phyloP scores from a whole-genome alignment of 2,888 invertebrate species.

The Athalia cordata region DNA sequence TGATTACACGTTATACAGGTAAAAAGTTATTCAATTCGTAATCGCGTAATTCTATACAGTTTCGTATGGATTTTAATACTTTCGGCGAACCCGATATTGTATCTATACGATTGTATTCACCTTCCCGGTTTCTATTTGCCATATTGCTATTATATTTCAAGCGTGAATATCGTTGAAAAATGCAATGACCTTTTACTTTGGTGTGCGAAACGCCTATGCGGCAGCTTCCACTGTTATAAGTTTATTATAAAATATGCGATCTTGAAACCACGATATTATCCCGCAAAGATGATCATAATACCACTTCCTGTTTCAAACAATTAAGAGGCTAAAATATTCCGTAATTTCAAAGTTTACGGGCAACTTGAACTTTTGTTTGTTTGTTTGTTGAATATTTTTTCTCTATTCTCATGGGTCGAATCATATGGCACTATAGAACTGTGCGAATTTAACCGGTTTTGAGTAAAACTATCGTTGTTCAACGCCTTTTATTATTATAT shows the following conservation, averaged over 20 bases:
- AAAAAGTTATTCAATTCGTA: conserved; percentile 4
- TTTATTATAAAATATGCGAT: neutral
- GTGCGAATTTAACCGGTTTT: no score
- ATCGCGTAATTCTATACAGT: conserved; percentile 16
- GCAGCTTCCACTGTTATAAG: neutral
- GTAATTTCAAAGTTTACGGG: neutral
- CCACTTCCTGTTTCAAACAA: conserved; percentile 33
- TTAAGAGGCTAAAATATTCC: neutral
- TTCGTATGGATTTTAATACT: conserved; percentile 10
- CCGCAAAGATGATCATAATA: neutral
- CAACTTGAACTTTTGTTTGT: no score
- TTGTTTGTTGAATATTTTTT: no score
- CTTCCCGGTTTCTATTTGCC: no score
- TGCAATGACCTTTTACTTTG: conserved; percentile 5
- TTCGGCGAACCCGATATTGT: neutral
- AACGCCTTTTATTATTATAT: no score
- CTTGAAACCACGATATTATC: conserved; percentile 7
- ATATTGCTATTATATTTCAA: neutral
- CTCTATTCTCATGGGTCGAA: no score
- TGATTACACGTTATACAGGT: neutral
- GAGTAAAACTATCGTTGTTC: no score
- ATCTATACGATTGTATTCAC: neutral
- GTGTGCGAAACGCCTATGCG: neutral
- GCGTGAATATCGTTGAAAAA: conserved; percentile 2
- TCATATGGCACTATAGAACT: no score